Evolutionary conservation across 2,888 invertebrate genomes (phyloP).

Genomic region (Lycocerus yunnanus): DNA sequence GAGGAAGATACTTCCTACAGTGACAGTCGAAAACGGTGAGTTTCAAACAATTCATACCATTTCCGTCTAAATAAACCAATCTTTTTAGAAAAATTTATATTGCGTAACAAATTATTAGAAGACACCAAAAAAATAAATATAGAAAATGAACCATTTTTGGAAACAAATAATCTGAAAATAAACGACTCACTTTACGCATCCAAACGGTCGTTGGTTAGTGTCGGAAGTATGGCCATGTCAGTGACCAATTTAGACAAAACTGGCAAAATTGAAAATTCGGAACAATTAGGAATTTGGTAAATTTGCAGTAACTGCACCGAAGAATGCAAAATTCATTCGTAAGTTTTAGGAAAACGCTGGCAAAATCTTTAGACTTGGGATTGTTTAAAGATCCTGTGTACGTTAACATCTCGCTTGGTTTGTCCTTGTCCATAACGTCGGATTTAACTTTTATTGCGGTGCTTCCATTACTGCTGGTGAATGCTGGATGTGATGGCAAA

Average conservation of each 20-base stretch:
- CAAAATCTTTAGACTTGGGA: constrained; percentile 65
- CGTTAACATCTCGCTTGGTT: constrained; percentile 71
- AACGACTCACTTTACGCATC: constrained; percentile 1
- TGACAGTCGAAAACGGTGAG: constrained; percentile 17
- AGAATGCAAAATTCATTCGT: too few species aligned
- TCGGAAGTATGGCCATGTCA: constrained; percentile 44
- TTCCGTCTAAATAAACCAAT: not conserved
- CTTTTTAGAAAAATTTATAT: not conserved
- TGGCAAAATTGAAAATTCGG: constrained; percentile 6
- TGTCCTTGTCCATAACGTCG: constrained; percentile 69
- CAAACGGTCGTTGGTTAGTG: constrained; percentile 42
- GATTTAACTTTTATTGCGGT: constrained; percentile 73
- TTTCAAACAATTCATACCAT: constrained; percentile 2
- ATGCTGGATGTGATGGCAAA: constrained; percentile 61
- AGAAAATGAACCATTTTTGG: constrained; percentile 18
- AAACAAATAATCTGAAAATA: not conserved
- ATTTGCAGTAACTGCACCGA: not conserved
- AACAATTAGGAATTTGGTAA: constrained; percentile 4
- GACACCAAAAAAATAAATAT: not conserved
- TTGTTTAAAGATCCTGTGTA: constrained; percentile 67
- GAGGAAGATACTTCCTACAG: constrained; percentile 45
- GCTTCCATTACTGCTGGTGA: constrained; percentile 67
- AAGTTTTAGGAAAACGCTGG: constrained; percentile 59
- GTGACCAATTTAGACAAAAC: constrained; percentile 35
- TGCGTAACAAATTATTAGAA: not conserved